Conservation (phyloP, 37 sponge, comb jelly and placozoan species). For the Chondrosia reniformis region DNA sequence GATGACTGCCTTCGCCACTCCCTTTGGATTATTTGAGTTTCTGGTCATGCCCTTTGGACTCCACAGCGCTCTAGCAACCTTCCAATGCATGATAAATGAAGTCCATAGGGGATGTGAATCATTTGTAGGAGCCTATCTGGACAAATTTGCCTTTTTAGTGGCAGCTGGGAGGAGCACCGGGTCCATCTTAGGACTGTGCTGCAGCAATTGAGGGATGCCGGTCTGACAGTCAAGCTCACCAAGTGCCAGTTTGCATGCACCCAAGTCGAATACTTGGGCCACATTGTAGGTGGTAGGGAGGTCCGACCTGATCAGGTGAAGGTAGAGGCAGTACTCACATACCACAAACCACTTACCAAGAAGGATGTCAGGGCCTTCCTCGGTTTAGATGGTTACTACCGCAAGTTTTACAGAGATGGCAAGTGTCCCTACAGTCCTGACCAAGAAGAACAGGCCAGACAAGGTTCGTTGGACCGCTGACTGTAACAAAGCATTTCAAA, state of each 20-base stretch:
- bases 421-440: not conserved
- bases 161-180: conserved; percentile 20
- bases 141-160: conserved; percentile 16
- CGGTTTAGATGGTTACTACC: conserved; percentile 17
- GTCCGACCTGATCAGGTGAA: conserved; percentile 19
- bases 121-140: not conserved
- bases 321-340: not conserved
- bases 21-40: conserved; percentile 10
- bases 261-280: conserved; percentile 3
- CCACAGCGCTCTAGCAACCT: conserved; percentile 3
- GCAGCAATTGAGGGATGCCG: not conserved
- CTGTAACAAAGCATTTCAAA: conserved; percentile 8
- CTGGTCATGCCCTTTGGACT: conserved; percentile 20
- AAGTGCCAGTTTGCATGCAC: conserved; percentile 14
- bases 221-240: not conserved
- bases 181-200: conserved; percentile 9
- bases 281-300: conserved; percentile 18
- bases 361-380: conserved; percentile 14
- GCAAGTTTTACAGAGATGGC: not conserved
- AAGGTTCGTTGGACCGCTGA: conserved; percentile 9
- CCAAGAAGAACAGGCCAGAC: conserved; percentile 12
- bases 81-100: not conserved
- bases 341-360: not conserved
- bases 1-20: conserved; percentile 11
- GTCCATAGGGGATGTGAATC: not conserved